phyloP scores from a whole-genome alignment of 1,140 invertebrate species.

The Cheumatopsyche charites region DNA sequence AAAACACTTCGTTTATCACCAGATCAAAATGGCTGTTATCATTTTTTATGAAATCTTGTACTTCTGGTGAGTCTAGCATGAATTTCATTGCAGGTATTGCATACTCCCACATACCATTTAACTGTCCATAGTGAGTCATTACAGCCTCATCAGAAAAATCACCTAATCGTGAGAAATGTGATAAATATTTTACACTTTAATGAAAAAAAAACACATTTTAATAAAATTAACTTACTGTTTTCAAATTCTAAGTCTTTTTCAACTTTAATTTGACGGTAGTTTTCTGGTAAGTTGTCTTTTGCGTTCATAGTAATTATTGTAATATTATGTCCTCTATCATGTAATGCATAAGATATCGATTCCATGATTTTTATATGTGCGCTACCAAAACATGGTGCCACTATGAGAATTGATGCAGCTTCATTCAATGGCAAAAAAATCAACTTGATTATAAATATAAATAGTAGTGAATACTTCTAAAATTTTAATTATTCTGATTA shows the following conservation, averaged over 20 bases:
- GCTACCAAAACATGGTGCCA: conserved; percentile 46
- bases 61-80: conserved; percentile 4
- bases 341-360: conserved; percentile 42
- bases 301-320: conserved; percentile 48
- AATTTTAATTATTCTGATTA: no score
- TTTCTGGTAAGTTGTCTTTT: conserved; percentile 38
- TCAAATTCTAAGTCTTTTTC: conserved; percentile 10
- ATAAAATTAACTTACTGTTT: conserved; percentile 27
- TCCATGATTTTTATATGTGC: conserved; percentile 48
- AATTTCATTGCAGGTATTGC: background rate
- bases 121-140: background rate
- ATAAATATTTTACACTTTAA: no score
- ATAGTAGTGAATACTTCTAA: no score
- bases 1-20: conserved; percentile 43
- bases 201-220: no score
- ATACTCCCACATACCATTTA: background rate
- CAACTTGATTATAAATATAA: no score
- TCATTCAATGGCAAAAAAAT: background rate
- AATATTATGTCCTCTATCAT: conserved; percentile 48
- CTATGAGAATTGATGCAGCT: conserved; percentile 33
- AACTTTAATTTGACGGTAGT: conserved; percentile 40
- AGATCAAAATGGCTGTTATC: conserved; percentile 41
- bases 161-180: no score
- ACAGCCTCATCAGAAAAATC: background rate
- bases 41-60: conserved; percentile 41